Base-by-base conservation (phyloP, 2,797 vertebrate species). In the Siniperca scherzeri region DNA sequence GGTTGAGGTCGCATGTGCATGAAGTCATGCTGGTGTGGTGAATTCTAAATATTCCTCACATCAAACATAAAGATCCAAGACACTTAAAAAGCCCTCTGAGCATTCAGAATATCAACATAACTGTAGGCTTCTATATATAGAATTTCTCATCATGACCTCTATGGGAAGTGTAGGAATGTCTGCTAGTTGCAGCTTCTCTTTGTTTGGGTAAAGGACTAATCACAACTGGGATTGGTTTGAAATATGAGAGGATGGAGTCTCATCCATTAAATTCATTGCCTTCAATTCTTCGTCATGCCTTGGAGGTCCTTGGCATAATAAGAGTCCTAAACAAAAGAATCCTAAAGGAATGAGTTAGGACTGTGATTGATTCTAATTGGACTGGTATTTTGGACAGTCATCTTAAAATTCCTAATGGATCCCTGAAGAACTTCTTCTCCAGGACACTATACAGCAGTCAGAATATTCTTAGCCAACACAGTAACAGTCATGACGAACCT, bases 301-400 rank as follows among this genome's bases (percentile, higher is more conserved):
- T 52, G 9, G 42, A 57, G 22, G 53, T 48, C 16, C 9, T 56
- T 19, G 4, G 25, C 33, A 69, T 83, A 78, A 68, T 74, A 48
- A 57, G n/a, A 68, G 25, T 48, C 53, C 53, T 25, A 50, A 16
- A 46, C 1, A 48, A 75, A 81, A 56, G 13, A n/a, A 78, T 83
- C 56, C 48, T 60, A 66, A 79, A 81, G 46, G 52, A 81, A 55
- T 69, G 62, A 62, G 33, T 59, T 33, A 44, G 44, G 53, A 53
- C 19, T 74, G 74, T 89, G 82, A 81, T 56, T 79, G 74, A 70
- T 90, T 80, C n/a, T 85, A 91, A 84, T 88, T 92, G 89, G 76
- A 80, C 25, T 70, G 36, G 4, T 89, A 62, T 74, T 84, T 80
- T 76, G 8, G 52, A 55, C 1, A 46, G 66, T 73, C 53, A 64